Evolutionary conservation across 2,888 invertebrate genomes (phyloP).

Genomic region (Drosophila suboccidentalis): DNA sequence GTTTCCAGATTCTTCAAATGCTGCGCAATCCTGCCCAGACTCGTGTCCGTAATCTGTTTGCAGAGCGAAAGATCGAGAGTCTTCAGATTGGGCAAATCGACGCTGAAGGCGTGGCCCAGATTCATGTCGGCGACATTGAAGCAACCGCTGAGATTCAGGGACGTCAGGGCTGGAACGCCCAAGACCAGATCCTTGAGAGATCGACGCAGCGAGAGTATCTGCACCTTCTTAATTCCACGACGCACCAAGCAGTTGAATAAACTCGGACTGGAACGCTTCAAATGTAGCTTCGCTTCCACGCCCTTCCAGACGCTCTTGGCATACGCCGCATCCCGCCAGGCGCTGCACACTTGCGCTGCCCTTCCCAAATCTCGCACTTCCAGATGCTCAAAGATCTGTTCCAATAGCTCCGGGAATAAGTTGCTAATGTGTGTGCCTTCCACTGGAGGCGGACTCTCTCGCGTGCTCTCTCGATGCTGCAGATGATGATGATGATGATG

Average conservation of each 20-base stretch:
- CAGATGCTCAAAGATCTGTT: conserved; percentile 95
- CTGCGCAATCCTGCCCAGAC: conserved; percentile 93
- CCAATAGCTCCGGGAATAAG: conserved; percentile 96
- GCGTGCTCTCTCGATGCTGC: conserved; percentile 83
- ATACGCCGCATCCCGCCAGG: conserved; percentile 97
- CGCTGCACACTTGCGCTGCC: conserved; percentile 94
- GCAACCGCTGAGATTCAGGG: conserved; percentile 96
- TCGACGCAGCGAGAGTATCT: conserved; percentile 93
- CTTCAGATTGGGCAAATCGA: conserved; percentile 91
- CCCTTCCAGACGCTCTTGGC: conserved; percentile 97
- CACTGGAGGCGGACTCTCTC: conserved; percentile 86
- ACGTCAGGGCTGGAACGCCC: conserved; percentile 94
- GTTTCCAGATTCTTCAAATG: conserved; percentile 94
- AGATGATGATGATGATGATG: conserved; percentile 81
- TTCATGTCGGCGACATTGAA: conserved; percentile 96
- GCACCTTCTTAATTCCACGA: conserved; percentile 94
- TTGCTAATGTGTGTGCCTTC: conserved; percentile 92
- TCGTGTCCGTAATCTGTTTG: conserved; percentile 97
- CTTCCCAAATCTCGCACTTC: conserved; percentile 95
- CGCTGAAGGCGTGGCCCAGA: conserved; percentile 92
- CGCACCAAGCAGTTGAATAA: conserved; percentile 94
- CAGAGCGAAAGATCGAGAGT: conserved; percentile 95
- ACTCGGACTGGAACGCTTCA: conserved; percentile 93
- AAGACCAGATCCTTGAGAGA: conserved; percentile 94
- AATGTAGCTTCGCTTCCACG: conserved; percentile 95